A percentile compares a stretch with the other conserved stretches of the same genome.
These are phyloP conservation scores for Pangasianodon gigas DNA, from an alignment of 2,113 vertebrate genomes.

Conservation along the genomic window DNA sequence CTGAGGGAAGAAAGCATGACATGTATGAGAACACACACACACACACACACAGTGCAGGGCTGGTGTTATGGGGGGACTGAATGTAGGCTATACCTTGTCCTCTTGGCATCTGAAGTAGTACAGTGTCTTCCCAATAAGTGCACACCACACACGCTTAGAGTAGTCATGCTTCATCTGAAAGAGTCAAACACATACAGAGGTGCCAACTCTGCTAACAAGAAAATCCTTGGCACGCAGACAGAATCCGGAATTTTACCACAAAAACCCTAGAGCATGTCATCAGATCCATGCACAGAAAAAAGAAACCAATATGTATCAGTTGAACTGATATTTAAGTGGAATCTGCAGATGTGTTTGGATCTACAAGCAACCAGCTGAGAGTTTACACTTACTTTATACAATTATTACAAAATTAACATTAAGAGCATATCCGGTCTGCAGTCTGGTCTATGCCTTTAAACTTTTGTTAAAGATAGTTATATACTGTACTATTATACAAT, in stretches of 20 bases:
- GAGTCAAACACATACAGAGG: conserved; percentile 6
- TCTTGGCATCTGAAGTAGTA: conserved; percentile 96
- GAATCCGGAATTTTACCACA: not conserved
- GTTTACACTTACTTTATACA: not conserved
- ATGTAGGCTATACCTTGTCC: conserved; percentile 82
- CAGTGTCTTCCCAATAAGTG: conserved; percentile 85
- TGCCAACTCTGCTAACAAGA: conserved; percentile 34
- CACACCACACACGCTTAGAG: conserved; percentile 94
- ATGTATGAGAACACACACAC: not conserved
- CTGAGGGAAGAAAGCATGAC: conserved; percentile 62
- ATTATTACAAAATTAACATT: not conserved
- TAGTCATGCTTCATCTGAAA: conserved; percentile 93
- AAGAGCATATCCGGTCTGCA: not conserved
- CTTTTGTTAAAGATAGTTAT: not conserved
- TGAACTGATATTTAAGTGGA: not conserved
- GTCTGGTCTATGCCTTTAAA: not conserved
- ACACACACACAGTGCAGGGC: not conserved
- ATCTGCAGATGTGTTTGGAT: not conserved
- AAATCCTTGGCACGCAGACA: not conserved
- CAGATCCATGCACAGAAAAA: not conserved
- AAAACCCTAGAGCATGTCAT: not conserved
- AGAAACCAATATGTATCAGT: not conserved
- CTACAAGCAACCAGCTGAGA: not conserved
- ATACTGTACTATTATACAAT: too few species aligned
- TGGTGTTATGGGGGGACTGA: not conserved